Percentiles rank a stretch among this genome's conserved stretches.
These are phyloP conservation scores for Hemaris fuciformis DNA, from an alignment of 2,888 invertebrate species.

Conservation along the genomic window DNA sequence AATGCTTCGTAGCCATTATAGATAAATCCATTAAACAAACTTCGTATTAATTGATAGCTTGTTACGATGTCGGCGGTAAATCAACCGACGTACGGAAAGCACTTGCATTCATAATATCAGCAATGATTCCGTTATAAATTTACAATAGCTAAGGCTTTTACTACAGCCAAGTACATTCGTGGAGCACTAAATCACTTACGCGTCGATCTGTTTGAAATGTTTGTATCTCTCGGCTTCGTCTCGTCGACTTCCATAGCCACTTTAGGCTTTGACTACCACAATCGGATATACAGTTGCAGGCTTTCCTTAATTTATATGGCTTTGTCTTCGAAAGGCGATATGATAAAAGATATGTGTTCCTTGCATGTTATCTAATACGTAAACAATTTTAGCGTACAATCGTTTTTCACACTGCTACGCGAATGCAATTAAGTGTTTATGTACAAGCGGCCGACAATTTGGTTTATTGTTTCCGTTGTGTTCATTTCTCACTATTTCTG, in stretches of 20 bases:
- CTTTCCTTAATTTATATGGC: constrained; percentile 6
- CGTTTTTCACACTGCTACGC: constrained; percentile 6
- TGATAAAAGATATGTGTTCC: constrained; percentile 6
- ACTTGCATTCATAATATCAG: background rate
- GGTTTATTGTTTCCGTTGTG: constrained; percentile 1
- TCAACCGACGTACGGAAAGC: background rate
- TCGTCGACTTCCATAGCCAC: constrained; percentile 67
- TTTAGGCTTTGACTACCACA: constrained; percentile 51
- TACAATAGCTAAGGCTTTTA: constrained; percentile 24
- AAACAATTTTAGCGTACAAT: background rate
- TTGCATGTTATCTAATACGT: constrained; percentile 6
- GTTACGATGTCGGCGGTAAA: constrained; percentile 11
- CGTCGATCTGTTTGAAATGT: constrained; percentile 63
- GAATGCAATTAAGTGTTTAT: constrained; percentile 2
- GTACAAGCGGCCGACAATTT: background rate
- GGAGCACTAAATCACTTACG: constrained; percentile 45
- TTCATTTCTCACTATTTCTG: background rate
- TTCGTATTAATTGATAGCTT: background rate
- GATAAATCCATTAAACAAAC: background rate
- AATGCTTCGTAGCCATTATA: background rate
- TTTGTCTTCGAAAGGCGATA: constrained; percentile 9
- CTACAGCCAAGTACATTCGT: constrained; percentile 31
- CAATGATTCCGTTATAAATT: constrained; percentile 11
- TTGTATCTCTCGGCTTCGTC: constrained; percentile 44
- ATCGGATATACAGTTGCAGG: constrained; percentile 21